Evolutionary conservation across 1,140 invertebrate species (phyloP).

Genomic region (Papilio machaon): DNA sequence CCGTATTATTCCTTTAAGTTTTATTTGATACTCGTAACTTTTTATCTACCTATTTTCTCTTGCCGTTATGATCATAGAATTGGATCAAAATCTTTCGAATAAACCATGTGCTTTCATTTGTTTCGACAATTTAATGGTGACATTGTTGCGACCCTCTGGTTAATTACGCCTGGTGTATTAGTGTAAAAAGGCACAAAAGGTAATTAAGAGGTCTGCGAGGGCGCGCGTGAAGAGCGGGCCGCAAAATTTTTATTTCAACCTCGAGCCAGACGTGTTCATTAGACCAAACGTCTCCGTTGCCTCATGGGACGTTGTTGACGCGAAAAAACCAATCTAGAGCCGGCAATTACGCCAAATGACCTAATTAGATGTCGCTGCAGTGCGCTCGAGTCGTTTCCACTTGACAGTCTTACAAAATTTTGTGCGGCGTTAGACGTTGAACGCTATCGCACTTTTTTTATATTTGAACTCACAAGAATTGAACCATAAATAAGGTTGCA

Average conservation of each 20-base stretch:
- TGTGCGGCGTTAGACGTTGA: conserved; percentile 26
- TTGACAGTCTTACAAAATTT: conserved; percentile 45
- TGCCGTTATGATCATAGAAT: too few species aligned
- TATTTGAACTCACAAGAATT: background rate
- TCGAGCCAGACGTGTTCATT: conserved; percentile 67
- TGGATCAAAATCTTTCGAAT: background rate
- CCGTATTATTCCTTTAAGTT: background rate
- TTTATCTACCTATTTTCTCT: background rate
- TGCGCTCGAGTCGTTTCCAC: conserved; percentile 43
- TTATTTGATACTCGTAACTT: background rate
- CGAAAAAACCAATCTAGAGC: conserved; percentile 75
- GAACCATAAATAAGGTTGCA: background rate
- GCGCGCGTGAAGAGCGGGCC: conserved; percentile 16
- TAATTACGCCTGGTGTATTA: conserved; percentile 29
- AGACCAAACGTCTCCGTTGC: conserved; percentile 54
- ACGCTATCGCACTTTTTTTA: background rate
- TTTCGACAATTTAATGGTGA: conserved; percentile 10
- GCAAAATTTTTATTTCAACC: conserved; percentile 53
- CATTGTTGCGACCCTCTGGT: conserved; percentile 22
- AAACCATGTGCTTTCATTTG: background rate
- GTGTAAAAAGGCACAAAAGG: conserved; percentile 37
- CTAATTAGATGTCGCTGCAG: conserved; percentile 64
- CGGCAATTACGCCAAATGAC: conserved; percentile 72
- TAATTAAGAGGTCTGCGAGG: conserved; percentile 42
- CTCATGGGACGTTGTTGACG: conserved; percentile 68